These are phyloP conservation scores for Panagrolaimus sp. DNA, from an alignment of 1,140 invertebrate genomes.

Conservation along the genomic window DNA sequence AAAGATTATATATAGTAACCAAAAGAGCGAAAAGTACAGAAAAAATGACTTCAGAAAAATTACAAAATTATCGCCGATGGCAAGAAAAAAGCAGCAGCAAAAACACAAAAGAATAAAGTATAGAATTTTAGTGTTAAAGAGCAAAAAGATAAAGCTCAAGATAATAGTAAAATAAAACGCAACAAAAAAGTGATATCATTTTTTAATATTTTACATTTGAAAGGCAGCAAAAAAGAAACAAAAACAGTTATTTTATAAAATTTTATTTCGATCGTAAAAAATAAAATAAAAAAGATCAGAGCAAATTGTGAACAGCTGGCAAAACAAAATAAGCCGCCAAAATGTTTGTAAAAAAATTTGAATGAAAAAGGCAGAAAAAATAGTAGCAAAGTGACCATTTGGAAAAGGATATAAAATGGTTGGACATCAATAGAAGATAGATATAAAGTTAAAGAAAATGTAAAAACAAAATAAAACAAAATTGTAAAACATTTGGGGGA, in stretches of 20 bases:
- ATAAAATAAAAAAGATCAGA: neutral
- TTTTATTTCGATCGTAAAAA: too few species aligned
- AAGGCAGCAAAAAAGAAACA: too few species aligned
- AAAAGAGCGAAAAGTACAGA: too few species aligned
- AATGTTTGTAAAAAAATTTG: neutral
- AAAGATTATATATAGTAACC: too few species aligned
- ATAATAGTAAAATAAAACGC: neutral
- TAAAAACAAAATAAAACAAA: too few species aligned
- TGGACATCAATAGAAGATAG: too few species aligned
- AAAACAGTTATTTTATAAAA: too few species aligned
- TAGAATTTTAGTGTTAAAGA: neutral
- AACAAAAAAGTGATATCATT: neutral
- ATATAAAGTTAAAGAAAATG: too few species aligned
- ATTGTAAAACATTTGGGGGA: too few species aligned
- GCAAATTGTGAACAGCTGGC: neutral
- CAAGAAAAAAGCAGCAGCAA: neutral
- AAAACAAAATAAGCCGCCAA: neutral
- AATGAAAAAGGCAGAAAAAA: neutral
- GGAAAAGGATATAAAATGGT: neutral
- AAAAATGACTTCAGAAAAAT: too few species aligned
- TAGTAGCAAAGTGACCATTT: neutral
- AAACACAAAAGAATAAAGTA: neutral
- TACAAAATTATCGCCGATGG: too few species aligned
- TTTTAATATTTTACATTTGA: too few species aligned
- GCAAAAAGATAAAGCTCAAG: constrained; percentile 1